phyloP scores from a whole-genome alignment of 2,888 invertebrate species.

The Archips crataeganus region DNA sequence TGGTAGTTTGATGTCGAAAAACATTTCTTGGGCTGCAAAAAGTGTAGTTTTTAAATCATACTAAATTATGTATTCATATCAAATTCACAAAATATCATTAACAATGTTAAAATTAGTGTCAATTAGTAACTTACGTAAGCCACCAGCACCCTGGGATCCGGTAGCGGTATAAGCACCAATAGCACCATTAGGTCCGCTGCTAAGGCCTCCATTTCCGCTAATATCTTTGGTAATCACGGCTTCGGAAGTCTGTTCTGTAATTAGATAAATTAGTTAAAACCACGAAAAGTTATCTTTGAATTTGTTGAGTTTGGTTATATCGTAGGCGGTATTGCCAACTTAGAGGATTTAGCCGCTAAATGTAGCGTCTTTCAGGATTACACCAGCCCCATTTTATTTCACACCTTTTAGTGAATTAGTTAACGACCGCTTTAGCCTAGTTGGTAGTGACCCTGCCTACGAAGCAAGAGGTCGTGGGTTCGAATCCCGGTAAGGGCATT shows the following conservation, averaged over 20 bases:
- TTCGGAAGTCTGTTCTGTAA: background rate
- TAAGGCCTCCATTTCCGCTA: background rate
- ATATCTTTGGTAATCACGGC: background rate
- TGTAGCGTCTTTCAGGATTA: no score
- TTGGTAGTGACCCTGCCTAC: no score
- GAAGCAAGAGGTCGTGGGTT: no score
- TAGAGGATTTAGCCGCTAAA: no score
- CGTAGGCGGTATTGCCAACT: no score
- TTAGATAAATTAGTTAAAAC: background rate
- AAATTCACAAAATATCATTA: background rate
- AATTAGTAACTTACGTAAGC: no score
- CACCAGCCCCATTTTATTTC: no score
- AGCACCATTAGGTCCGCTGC: background rate
- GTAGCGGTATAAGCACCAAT: background rate
- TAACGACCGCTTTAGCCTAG: no score
- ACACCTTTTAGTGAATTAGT: no score
- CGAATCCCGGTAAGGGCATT: no score
- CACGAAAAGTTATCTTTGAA: background rate
- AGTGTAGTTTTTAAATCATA: constrained; percentile 1
- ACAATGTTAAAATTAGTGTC: background rate
- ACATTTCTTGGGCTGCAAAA: constrained; percentile 24
- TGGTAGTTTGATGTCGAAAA: constrained; percentile 24
- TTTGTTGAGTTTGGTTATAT: no score
- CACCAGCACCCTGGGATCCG: no score
- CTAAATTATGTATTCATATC: constrained; percentile 21